Evolutionary conservation across 2,797 vertebrate genomes (phyloP).

Genomic region (Pangasius macronema): DNA sequence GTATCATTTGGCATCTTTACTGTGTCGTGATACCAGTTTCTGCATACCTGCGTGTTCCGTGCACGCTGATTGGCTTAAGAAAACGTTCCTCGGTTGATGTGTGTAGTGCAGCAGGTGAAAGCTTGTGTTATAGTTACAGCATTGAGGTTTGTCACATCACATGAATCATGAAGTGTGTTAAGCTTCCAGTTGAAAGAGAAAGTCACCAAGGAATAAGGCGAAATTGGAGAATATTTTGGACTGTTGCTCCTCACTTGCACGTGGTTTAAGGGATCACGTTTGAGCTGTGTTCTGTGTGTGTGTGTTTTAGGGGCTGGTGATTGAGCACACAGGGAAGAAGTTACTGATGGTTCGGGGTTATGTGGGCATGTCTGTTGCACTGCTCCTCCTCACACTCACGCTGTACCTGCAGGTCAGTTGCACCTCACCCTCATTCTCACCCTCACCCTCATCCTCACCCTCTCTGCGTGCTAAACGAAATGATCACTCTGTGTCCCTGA

Average conservation of each 20-base stretch:
- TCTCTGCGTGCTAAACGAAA: background rate
- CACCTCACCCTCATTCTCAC: background rate
- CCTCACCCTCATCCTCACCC: background rate
- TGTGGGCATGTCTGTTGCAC: constrained; percentile 57
- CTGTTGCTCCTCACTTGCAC: background rate
- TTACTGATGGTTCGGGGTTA: constrained; percentile 66
- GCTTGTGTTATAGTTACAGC: background rate
- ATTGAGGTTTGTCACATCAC: background rate
- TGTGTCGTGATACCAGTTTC: background rate
- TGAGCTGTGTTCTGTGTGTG: background rate
- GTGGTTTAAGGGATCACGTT: too few species aligned
- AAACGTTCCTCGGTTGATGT: background rate
- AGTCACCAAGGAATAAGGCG: background rate
- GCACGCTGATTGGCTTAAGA: background rate
- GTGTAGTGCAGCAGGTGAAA: background rate
- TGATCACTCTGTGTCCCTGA: constrained; percentile 7
- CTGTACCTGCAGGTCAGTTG: constrained; percentile 54
- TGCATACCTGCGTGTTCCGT: background rate
- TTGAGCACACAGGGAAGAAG: constrained; percentile 71
- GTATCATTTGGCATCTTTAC: too few species aligned
- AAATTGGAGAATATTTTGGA: background rate
- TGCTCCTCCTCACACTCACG: constrained; percentile 50
- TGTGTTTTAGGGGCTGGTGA: constrained; percentile 71
- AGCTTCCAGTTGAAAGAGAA: background rate
- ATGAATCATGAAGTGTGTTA: background rate